Percentiles rank a stretch among this genome's conserved stretches.
phyloP scores from a whole-genome alignment of 2,797 vertebrate genomes.

The Calcarius lapponicus region DNA sequence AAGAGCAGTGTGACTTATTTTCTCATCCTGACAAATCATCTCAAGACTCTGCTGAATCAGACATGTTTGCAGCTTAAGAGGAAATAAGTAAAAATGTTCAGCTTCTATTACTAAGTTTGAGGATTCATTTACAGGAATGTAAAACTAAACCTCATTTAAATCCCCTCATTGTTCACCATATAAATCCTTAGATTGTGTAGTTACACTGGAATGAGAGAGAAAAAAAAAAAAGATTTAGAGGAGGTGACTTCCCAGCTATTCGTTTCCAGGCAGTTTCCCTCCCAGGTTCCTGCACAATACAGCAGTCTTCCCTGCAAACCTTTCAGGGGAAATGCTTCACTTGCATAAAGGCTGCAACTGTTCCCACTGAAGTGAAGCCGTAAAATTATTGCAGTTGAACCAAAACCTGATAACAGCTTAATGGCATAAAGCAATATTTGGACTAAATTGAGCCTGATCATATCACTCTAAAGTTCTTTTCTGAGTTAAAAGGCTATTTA shows the following conservation, averaged over 20 bases:
- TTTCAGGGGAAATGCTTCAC: conserved; percentile 9
- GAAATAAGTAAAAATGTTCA: conserved; percentile 22
- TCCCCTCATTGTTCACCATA: background rate
- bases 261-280: background rate
- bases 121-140: background rate
- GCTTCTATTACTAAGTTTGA: conserved; percentile 11
- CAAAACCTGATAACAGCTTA: conserved; percentile 63
- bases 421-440: conserved; percentile 62
- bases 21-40: conserved; percentile 58
- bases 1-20: conserved; percentile 52
- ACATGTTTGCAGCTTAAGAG: conserved; percentile 8
- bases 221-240: background rate
- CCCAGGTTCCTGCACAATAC: conserved; percentile 14
- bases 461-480: conserved; percentile 53
- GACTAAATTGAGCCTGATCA: conserved; percentile 48
- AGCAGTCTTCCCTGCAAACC: conserved; percentile 3
- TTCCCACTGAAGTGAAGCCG: conserved; percentile 28
- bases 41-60: conserved; percentile 52
- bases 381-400: conserved; percentile 51
- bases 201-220: background rate
- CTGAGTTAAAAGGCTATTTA: conserved; percentile 60
- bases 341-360: conserved; percentile 53
- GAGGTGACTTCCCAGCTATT: conserved; percentile 1
- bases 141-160: conserved; percentile 32
- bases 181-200: background rate